Conservation (phyloP, 1,140 invertebrate species). For the Pachyrhynchus sulphureomaculatus region DNA sequence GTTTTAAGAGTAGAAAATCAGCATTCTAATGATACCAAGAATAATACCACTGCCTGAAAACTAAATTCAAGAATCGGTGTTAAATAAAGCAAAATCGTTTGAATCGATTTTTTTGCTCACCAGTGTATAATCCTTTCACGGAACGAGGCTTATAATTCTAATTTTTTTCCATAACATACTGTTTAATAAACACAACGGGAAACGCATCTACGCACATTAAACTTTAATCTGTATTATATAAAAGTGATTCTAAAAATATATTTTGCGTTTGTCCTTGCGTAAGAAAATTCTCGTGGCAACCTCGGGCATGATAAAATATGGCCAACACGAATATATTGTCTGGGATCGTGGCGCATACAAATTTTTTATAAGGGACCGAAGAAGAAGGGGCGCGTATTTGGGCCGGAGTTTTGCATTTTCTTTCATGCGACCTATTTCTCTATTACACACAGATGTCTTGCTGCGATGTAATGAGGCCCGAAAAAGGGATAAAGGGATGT, state of each 20-base stretch:
- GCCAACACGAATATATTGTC: constrained; percentile 9
- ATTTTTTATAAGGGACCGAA: constrained; percentile 1
- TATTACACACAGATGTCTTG: constrained; percentile 1
- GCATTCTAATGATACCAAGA: too few relatives aligned
- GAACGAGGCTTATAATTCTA: too few relatives aligned
- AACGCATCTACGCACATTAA: constrained; percentile 2
- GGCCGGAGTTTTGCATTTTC: constrained; percentile 16
- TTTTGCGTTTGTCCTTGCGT: constrained; percentile 1
- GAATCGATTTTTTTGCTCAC: too few relatives aligned
- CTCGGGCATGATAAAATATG: constrained; percentile 12
- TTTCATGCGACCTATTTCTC: constrained; percentile 15
- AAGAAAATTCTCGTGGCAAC: constrained; percentile 4
- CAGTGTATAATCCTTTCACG: too few relatives aligned
- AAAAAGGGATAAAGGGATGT: too few relatives aligned
- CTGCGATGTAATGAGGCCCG: not conserved
- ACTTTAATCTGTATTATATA: constrained; percentile 1
- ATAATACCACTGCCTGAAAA: too few relatives aligned
- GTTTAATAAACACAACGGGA: too few relatives aligned
- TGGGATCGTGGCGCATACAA: constrained; percentile 9
- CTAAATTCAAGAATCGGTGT: too few relatives aligned
- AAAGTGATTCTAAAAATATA: not conserved
- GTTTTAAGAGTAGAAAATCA: too few relatives aligned
- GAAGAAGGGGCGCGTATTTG: constrained; percentile 14
- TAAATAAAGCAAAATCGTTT: too few relatives aligned
- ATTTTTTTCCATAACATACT: too few relatives aligned